A percentile compares a stretch with the other conserved stretches of the same genome.
phyloP scores from a whole-genome alignment of 1,140 invertebrate species.

The Augochlora pura region DNA sequence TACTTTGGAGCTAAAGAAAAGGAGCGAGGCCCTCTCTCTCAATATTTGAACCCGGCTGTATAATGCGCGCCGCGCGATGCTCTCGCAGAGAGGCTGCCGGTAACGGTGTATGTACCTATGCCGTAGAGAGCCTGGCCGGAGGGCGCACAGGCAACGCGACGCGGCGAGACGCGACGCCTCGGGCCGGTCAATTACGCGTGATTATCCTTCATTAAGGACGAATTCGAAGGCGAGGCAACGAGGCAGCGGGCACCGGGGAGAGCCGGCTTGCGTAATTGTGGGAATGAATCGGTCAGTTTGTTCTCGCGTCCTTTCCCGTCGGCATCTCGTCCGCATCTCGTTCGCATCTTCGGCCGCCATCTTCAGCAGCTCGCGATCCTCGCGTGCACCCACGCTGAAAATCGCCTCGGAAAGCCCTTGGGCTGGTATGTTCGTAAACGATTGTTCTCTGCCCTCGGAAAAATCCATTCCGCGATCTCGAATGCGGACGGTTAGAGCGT shows the following conservation, averaged over 20 bases:
- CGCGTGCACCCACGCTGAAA: constrained; percentile 75
- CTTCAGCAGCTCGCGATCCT: constrained; percentile 55
- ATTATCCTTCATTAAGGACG: constrained; percentile 76
- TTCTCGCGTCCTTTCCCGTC: constrained; percentile 54
- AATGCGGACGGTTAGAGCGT: not conserved
- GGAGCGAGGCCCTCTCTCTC: no score
- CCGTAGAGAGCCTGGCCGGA: constrained; percentile 47
- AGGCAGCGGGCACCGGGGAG: constrained; percentile 34
- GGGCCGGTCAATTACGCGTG: constrained; percentile 73
- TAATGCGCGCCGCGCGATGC: constrained; percentile 29
- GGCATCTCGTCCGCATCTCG: constrained; percentile 21
- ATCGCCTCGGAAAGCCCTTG: constrained; percentile 32
- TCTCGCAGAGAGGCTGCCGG: constrained; percentile 54
- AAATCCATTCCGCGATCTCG: not conserved
- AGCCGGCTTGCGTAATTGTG: constrained; percentile 72
- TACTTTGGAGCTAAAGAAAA: no score
- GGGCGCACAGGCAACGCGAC: no score
- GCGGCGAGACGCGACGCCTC: constrained; percentile 52
- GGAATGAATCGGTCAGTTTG: constrained; percentile 69
- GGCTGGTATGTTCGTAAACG: constrained; percentile 36
- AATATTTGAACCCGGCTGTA: no score
- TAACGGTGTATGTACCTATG: constrained; percentile 18
- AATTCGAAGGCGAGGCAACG: constrained; percentile 63
- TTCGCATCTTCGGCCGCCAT: no score
- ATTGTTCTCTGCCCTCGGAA: not conserved